Evolutionary conservation across 2,888 invertebrate genomes (phyloP), one percentile per base, ranked within the genome.

Genomic region (Phyllotreta cruciferae): DNA sequence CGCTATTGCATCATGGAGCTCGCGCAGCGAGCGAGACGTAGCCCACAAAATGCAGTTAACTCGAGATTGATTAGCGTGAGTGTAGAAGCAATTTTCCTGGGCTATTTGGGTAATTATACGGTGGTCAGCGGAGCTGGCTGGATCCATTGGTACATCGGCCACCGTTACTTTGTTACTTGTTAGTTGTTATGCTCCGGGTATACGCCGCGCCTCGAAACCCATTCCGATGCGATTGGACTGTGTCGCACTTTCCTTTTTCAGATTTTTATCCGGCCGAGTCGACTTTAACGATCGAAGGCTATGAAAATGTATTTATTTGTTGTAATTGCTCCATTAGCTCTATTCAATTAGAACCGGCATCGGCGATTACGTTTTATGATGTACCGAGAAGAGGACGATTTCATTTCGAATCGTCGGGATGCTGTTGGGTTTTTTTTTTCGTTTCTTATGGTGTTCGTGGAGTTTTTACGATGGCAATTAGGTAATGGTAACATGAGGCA

Each of bases 71-170:
- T 24, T 24, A 24, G n/a, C 4, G 4, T 24, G 24, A 24, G 24
- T 24, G 24, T 24, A 3, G 4, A 24, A 24, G 24, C 4, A 24
- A 24, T 24, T 52, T 52, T 37, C n/a, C 58, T 50, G 52, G 24
- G 52, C 58, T 60, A 60, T 60, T 56, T 70, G 4, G 24, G 73
- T 74, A 76, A 75, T 75, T 76, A 77, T 75, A 75, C 71, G 70
- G 24, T 72, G 70, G 70, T 69, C 73, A 73, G 64, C 67, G 66
- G 65, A 65, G 69, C 67, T n/a, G 64, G 57, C 60, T 53, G 56
- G 10, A 62, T 71, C 72, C 71, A 73, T 71, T 72, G 70, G 70
- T 63, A 58, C 55, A 53, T 64, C 62, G 64, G 52, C 53, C 55
- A 58, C 64, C 58, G 64, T 66, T 68, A 66, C 57, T 63, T 24